These are phyloP conservation scores for Erebia ligea DNA, from an alignment of 2,888 invertebrate genomes.

Conservation along the genomic window DNA sequence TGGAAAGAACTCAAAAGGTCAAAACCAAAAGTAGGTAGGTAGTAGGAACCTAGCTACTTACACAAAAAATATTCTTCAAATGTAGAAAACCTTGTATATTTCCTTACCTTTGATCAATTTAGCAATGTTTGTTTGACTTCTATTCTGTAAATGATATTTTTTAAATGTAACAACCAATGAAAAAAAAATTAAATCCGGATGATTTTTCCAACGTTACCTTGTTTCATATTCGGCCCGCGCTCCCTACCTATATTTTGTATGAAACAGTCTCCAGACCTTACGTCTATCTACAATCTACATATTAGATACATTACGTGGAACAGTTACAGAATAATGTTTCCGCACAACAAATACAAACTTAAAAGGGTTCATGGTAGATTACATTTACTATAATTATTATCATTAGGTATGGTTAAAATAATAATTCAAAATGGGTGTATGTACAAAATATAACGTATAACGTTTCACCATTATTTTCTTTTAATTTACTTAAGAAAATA, in stretches of 20 bases:
- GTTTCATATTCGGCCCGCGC: slow-evolving; percentile 69
- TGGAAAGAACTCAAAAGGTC: too few relatives aligned
- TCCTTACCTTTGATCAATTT: too few relatives aligned
- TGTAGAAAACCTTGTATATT: too few relatives aligned
- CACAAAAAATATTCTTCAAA: too few relatives aligned
- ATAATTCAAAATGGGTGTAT: background rate
- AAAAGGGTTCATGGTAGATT: slow-evolving; percentile 21
- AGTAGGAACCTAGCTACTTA: too few relatives aligned
- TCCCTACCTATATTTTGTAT: slow-evolving; percentile 68
- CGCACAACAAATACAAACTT: slow-evolving; percentile 39
- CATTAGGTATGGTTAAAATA: background rate
- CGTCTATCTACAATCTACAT: slow-evolving; percentile 59
- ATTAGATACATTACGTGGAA: slow-evolving; percentile 52
- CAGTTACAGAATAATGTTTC: slow-evolving; percentile 49
- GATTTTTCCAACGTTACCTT: slow-evolving; percentile 64
- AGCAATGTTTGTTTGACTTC: too few relatives aligned
- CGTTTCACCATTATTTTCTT: too few relatives aligned
- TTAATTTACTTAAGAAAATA: too few relatives aligned
- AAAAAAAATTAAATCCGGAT: slow-evolving; percentile 19
- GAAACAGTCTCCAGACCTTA: slow-evolving; percentile 68
- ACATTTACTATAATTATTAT: background rate
- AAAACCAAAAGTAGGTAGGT: too few relatives aligned
- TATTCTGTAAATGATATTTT: background rate
- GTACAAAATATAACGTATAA: too few relatives aligned
- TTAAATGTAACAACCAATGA: background rate